Percentiles rank a stretch among this genome's conserved stretches.
Conservation (phyloP, 2,888 invertebrate genomes). For the Hanleya hanleyi region DNA sequence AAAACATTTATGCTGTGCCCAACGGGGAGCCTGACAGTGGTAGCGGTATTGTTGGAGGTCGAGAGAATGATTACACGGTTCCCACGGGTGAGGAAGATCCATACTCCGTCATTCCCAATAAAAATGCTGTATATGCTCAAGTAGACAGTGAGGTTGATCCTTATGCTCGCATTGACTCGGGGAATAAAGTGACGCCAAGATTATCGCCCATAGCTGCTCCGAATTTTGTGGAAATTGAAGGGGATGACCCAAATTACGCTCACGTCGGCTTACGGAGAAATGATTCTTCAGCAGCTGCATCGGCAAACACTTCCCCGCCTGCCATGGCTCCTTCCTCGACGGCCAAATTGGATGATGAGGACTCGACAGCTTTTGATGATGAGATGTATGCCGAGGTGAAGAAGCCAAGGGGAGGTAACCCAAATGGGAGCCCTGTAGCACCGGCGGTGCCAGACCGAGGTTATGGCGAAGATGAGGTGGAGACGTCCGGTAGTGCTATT, state of each 20-base stretch:
- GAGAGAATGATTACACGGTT: background rate
- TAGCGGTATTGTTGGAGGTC: background rate
- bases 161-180: background rate
- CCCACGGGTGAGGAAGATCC: background rate
- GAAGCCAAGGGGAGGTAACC: too few relatives aligned
- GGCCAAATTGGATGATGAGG: background rate
- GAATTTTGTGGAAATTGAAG: too few relatives aligned
- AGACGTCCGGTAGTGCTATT: too few relatives aligned
- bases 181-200: background rate
- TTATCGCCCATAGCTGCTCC: too few relatives aligned
- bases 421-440: background rate
- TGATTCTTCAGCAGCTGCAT: background rate
- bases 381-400: background rate
- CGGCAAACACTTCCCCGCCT: background rate
- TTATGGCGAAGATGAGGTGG: background rate
- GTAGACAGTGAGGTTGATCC: background rate
- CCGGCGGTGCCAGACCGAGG: background rate
- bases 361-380: background rate
- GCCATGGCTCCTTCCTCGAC: background rate
- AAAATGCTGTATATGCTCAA: background rate
- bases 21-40: slow-evolving; percentile 1
- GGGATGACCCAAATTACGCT: too few relatives aligned
- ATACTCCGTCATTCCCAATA: background rate
- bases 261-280: background rate
- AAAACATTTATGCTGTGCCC: slow-evolving; percentile 1